A percentile compares a stretch with the other conserved stretches of the same genome.
These are phyloP conservation scores for Oligia strigilis DNA, from an alignment of 2,888 invertebrate species.

Conservation along the genomic window DNA sequence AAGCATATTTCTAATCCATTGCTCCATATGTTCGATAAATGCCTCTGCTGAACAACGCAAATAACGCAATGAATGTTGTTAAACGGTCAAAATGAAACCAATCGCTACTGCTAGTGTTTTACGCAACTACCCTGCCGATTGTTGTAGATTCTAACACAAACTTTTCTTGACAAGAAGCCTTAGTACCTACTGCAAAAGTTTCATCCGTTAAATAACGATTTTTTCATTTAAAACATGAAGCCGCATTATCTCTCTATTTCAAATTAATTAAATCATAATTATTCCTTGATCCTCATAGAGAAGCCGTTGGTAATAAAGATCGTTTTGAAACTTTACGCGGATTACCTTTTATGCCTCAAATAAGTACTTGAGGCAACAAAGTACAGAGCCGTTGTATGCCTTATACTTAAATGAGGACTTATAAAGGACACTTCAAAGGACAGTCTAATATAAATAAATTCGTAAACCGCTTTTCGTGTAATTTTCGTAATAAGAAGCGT, in stretches of 20 bases:
- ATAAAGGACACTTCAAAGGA: conserved; percentile 34
- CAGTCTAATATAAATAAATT: conserved; percentile 25
- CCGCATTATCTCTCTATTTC: neutral
- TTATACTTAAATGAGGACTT: conserved; percentile 5
- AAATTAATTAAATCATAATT: conserved; percentile 24
- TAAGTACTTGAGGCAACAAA: conserved; percentile 54
- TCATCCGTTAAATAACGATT: neutral
- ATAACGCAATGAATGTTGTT: too few species aligned
- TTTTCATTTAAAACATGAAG: neutral
- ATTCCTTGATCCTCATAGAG: neutral
- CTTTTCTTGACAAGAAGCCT: neutral
- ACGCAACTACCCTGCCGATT: too few species aligned
- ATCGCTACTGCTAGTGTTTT: too few species aligned
- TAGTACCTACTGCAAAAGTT: neutral
- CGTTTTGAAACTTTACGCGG: conserved; percentile 30
- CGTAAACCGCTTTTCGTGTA: conserved; percentile 17
- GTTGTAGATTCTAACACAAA: neutral
- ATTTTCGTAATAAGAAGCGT: conserved; percentile 8
- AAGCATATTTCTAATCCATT: too few species aligned
- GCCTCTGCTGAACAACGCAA: too few species aligned
- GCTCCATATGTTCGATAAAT: too few species aligned
- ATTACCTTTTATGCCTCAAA: conserved; percentile 35
- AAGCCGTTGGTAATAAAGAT: conserved; percentile 11
- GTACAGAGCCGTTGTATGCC: conserved; percentile 1
- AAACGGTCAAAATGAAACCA: too few species aligned